These are phyloP conservation scores for Pogonocichla stellata DNA, from an alignment of 2,113 vertebrate species.

Conservation along the genomic window DNA sequence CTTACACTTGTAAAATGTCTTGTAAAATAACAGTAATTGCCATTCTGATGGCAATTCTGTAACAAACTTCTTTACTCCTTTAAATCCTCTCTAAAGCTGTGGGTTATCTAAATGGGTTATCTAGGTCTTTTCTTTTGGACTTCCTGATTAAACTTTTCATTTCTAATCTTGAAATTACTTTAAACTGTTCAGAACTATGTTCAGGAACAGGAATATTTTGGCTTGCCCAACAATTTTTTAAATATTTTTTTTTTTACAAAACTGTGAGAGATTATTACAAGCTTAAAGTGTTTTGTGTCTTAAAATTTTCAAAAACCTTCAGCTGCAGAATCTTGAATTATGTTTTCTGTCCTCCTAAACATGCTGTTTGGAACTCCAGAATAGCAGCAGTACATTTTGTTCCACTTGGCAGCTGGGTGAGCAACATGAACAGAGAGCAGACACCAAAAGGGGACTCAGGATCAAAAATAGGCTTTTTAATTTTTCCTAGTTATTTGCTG, in stretches of 20 bases:
- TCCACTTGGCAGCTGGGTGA: constrained; percentile 47
- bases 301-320: constrained; percentile 19
- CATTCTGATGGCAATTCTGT: background rate
- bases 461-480: constrained; percentile 35
- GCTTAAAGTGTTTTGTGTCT: background rate
- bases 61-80: background rate
- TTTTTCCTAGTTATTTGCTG: constrained; percentile 29
- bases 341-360: background rate
- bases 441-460: background rate
- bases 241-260: background rate
- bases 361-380: background rate
- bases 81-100: background rate
- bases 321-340: constrained; percentile 19
- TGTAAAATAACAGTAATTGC: background rate
- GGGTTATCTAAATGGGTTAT: background rate
- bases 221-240: background rate
- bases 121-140: background rate
- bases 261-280: background rate
- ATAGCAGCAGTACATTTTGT: constrained; percentile 46
- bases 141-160: background rate
- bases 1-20: background rate
- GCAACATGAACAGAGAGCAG: constrained; percentile 7
- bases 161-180: background rate
- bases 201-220: background rate
- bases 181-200: background rate